Evolutionary conservation across 2,888 invertebrate genomes (phyloP).

Genomic region (Seira musarum): DNA sequence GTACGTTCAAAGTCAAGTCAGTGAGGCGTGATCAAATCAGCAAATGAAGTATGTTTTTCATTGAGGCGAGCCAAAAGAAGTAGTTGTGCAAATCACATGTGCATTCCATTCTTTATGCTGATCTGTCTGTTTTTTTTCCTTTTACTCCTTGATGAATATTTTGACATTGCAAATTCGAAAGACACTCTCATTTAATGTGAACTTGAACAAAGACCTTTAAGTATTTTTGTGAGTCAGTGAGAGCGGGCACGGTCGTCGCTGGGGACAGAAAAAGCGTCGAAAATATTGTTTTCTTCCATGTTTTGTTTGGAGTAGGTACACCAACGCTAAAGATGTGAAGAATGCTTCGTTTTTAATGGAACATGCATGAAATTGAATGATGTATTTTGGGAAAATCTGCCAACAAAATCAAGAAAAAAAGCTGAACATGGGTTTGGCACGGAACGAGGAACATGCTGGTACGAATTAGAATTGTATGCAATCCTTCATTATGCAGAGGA

Average conservation of each 20-base stretch:
- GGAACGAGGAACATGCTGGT: not conserved
- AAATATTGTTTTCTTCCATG: not conserved
- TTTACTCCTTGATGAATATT: not conserved
- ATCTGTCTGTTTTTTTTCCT: not conserved
- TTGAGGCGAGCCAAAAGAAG: not conserved
- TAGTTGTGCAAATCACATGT: not conserved
- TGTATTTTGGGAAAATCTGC: not conserved
- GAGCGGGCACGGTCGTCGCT: not conserved
- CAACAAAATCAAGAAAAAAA: not conserved
- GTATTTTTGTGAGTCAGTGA: not conserved
- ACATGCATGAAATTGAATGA: not conserved
- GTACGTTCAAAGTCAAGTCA: not conserved
- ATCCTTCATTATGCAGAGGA: not conserved
- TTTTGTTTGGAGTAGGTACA: not conserved
- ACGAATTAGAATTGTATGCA: not conserved
- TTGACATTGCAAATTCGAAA: not conserved
- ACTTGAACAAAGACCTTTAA: constrained; percentile 49
- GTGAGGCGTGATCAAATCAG: not conserved
- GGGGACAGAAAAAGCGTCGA: not conserved
- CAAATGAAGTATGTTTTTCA: not conserved
- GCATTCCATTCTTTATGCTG: not conserved
- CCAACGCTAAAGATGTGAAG: not conserved
- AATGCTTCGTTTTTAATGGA: too few species aligned
- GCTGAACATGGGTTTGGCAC: not conserved
- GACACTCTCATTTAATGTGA: constrained; percentile 6